A percentile compares a stretch with the other conserved stretches of the same genome.
Evolutionary conservation across 2,888 invertebrate species (phyloP).

Genomic region (Drosophila fungiperda): DNA sequence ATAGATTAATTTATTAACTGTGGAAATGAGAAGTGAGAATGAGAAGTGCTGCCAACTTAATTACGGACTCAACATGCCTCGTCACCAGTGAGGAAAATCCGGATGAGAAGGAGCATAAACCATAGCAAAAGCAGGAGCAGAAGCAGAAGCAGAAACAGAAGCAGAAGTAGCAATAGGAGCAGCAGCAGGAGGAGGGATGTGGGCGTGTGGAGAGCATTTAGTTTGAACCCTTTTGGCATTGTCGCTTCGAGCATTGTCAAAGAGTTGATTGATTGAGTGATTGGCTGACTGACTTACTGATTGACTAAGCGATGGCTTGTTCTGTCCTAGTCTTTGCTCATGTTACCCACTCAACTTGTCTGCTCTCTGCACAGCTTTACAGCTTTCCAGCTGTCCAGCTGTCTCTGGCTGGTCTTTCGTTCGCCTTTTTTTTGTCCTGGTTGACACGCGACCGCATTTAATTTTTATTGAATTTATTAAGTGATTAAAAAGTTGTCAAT

Average conservation of each 20-base stretch:
- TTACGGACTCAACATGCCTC: conserved; percentile 22
- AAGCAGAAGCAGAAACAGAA: neutral
- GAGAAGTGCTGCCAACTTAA: conserved; percentile 46
- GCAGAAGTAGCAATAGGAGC: neutral
- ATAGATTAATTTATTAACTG: conserved; percentile 15
- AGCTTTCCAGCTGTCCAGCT: neutral
- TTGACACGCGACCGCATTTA: conserved; percentile 83
- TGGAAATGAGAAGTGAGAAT: conserved; percentile 11
- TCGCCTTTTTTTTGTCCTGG: conserved; percentile 55
- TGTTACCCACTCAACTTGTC: conserved; percentile 33
- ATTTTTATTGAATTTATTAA: conserved; percentile 85
- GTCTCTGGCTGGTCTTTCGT: conserved; percentile 6
- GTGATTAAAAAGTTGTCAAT: conserved; percentile 85
- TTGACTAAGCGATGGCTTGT: conserved; percentile 27
- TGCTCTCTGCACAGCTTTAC: conserved; percentile 5
- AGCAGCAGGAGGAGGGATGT: no score
- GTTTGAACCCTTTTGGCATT: conserved; percentile 52
- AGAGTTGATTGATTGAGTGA: conserved; percentile 55
- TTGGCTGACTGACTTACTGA: conserved; percentile 29
- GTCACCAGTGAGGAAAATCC: neutral
- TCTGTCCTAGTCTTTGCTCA: conserved; percentile 14
- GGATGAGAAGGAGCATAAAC: neutral
- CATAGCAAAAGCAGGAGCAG: neutral
- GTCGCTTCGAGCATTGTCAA: conserved; percentile 61
- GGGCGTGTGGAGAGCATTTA: neutral